phyloP scores from a whole-genome alignment of 2,113 vertebrate genomes.

The Nyctereutes procyonoides region DNA sequence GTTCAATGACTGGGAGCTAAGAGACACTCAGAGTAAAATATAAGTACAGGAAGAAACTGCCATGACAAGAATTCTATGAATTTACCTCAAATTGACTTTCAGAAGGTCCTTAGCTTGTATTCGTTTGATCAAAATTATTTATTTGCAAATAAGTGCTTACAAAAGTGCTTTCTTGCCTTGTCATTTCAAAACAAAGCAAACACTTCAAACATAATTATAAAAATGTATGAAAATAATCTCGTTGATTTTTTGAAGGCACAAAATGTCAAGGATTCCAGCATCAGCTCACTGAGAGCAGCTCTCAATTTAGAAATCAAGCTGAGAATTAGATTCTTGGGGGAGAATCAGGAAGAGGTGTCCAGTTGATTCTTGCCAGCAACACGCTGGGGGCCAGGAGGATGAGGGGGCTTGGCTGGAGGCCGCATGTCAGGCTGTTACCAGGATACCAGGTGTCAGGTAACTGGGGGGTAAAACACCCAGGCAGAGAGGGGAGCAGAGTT shows the following conservation, averaged over 20 bases:
- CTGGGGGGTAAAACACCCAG: not conserved
- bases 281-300: not conserved
- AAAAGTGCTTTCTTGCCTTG: not conserved
- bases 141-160: constrained; percentile 26
- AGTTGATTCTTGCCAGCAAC: fast-evolving
- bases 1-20: not conserved
- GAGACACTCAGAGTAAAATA: not conserved
- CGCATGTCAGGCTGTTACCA: too few species aligned
- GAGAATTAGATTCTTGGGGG: not conserved
- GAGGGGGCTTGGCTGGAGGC: not conserved
- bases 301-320: not conserved
- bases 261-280: not conserved
- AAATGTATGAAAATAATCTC: constrained; percentile 13
- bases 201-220: constrained; percentile 38
- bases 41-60: not conserved
- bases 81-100: not conserved
- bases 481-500: not conserved
- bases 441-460: not conserved
- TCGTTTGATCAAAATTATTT: not conserved
- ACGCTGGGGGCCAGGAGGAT: not conserved
- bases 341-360: not conserved
- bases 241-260: not conserved
- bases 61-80: not conserved
- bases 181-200: constrained; percentile 48
- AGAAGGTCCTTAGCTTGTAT: not conserved